These are phyloP conservation scores for Myopa tessellatipennis DNA, from an alignment of 2,888 invertebrate species.

Conservation along the genomic window DNA sequence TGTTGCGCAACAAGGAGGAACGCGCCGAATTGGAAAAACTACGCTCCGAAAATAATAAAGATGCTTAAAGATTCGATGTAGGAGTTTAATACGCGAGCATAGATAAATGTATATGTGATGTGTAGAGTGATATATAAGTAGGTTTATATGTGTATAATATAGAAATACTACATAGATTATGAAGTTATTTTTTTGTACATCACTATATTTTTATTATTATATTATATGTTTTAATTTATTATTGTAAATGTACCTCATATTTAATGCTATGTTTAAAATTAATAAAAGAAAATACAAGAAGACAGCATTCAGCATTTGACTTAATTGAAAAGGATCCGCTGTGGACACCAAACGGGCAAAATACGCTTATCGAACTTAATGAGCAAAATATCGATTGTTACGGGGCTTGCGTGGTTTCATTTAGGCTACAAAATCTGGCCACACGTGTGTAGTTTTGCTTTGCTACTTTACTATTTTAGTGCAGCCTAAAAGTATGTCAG, in stretches of 20 bases:
- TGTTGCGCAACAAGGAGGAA: constrained; percentile 64
- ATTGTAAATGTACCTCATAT: constrained; percentile 38
- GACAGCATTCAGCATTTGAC: neutral
- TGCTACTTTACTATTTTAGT: too few relatives aligned
- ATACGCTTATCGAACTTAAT: too few relatives aligned
- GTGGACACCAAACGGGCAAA: too few relatives aligned
- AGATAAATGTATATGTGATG: neutral
- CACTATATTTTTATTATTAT: too few relatives aligned
- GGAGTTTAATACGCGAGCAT: neutral
- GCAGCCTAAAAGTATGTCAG: too few relatives aligned
- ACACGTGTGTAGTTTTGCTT: too few relatives aligned
- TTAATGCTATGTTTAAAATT: constrained; percentile 34
- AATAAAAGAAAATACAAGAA: constrained; percentile 25
- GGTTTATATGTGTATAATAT: constrained; percentile 44
- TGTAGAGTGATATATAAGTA: neutral
- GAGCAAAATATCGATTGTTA: too few relatives aligned
- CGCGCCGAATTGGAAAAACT: constrained; percentile 63
- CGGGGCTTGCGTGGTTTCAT: too few relatives aligned
- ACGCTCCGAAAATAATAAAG: constrained; percentile 61
- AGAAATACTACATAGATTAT: constrained; percentile 24
- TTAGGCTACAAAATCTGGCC: too few relatives aligned
- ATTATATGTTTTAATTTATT: constrained; percentile 32
- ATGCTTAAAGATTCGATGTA: constrained; percentile 45
- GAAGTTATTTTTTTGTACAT: too few relatives aligned
- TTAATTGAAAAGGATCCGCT: too few relatives aligned